These are phyloP conservation scores for Pelmatolapia mariae DNA, from an alignment of 2,113 vertebrate genomes.

Conservation along the genomic window DNA sequence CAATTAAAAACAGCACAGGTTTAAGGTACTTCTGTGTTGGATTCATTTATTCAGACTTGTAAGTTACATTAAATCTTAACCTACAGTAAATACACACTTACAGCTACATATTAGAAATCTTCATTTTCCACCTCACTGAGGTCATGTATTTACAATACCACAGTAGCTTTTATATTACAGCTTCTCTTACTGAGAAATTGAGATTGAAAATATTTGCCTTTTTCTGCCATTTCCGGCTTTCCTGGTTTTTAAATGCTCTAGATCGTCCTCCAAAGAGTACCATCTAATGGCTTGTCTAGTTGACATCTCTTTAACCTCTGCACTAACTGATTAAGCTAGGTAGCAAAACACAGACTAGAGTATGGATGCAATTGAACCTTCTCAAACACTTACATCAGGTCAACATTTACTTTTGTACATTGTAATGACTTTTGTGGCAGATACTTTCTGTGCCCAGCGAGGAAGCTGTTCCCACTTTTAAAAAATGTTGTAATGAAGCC, in stretches of 20 bases:
- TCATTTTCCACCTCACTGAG: not conserved
- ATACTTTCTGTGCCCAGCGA: not conserved
- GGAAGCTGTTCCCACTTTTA: not conserved
- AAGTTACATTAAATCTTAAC: not conserved
- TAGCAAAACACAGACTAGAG: not conserved
- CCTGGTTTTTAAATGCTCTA: not conserved
- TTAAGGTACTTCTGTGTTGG: not conserved
- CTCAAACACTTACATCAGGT: not conserved
- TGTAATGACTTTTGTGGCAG: not conserved
- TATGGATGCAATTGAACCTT: not conserved
- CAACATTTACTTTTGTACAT: not conserved
- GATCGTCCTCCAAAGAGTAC: rapidly evolving
- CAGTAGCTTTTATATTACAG: not conserved
- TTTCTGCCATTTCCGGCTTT: not conserved
- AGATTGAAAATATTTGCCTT: not conserved
- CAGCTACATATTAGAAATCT: not conserved
- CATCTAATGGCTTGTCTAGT: not conserved
- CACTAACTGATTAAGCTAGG: not conserved
- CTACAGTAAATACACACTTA: not conserved
- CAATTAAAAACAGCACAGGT: not conserved
- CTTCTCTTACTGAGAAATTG: not conserved
- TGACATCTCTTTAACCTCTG: not conserved
- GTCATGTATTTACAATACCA: not conserved
- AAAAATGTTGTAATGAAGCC: not conserved
- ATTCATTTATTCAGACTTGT: not conserved